Evolutionary conservation across 1,140 invertebrate genomes (phyloP).

Genomic region (Pristionchus pacificus): DNA sequence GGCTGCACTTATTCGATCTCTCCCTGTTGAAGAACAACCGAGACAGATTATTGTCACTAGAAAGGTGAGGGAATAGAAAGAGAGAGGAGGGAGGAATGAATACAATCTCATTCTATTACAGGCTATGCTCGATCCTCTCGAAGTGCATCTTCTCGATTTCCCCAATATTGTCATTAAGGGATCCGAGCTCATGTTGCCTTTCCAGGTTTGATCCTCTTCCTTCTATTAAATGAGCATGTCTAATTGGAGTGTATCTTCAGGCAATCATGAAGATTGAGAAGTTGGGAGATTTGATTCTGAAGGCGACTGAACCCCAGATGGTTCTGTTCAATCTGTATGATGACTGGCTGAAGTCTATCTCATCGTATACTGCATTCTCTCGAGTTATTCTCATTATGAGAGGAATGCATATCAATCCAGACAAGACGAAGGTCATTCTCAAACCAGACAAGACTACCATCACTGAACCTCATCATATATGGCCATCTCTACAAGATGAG

Average conservation of each 20-base stretch:
- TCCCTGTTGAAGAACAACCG: conserved; percentile 98
- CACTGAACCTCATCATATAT: conserved; percentile 98
- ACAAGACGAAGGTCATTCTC: conserved; percentile 92
- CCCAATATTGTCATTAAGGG: conserved; percentile 99
- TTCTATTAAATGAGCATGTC: background rate
- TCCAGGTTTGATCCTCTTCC: conserved; percentile 92
- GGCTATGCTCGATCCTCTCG: conserved; percentile 74
- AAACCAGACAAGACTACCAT: conserved; percentile 98
- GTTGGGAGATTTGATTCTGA: conserved; percentile 96
- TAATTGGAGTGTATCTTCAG: conserved; percentile 16
- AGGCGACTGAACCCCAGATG: conserved; percentile 99
- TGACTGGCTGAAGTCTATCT: conserved; percentile 83
- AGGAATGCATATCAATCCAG: conserved; percentile 96
- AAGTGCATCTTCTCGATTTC: conserved; percentile 97
- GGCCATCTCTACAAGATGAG: conserved; percentile 92
- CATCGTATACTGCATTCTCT: conserved; percentile 76
- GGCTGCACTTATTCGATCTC: conserved; percentile 91
- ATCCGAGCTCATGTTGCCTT: conserved; percentile 93
- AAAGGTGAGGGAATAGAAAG: conserved; percentile 93
- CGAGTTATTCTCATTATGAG: conserved; percentile 90
- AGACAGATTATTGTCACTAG: conserved; percentile 99
- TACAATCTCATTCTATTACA: background rate
- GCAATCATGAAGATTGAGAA: conserved; percentile 76
- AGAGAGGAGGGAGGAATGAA: background rate
- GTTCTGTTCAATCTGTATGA: conserved; percentile 98